Percentiles rank a stretch among this genome's conserved stretches.
Evolutionary conservation across 1,140 invertebrate species (phyloP).

Genomic region (Leptinotarsa lineolata): DNA sequence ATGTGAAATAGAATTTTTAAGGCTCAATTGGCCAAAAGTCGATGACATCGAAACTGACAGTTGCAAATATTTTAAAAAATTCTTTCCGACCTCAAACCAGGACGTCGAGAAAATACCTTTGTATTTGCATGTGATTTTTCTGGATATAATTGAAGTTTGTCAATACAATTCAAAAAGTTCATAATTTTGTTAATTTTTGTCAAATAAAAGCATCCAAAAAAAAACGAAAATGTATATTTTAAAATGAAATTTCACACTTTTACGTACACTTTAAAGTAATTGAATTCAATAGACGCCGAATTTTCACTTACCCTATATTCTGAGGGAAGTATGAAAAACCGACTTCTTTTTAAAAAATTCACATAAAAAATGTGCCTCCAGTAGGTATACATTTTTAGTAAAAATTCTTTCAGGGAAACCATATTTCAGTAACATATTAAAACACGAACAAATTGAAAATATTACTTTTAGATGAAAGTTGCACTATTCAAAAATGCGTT

Average conservation of each 20-base stretch:
- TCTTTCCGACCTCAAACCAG: background rate
- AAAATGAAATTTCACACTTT: background rate
- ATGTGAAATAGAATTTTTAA: too few relatives aligned
- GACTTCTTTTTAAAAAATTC: background rate
- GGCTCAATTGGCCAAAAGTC: background rate
- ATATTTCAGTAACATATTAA: background rate
- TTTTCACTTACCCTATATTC: background rate
- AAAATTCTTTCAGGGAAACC: background rate
- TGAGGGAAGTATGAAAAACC: background rate
- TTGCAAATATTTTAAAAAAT: background rate
- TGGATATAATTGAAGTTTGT: background rate
- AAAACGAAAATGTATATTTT: background rate
- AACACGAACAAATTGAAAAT: background rate
- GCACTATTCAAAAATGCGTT: too few relatives aligned
- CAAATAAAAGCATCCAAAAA: background rate
- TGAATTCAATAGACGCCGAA: background rate
- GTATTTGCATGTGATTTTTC: background rate
- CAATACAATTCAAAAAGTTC: background rate
- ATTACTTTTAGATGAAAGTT: too few relatives aligned
- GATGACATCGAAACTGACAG: background rate
- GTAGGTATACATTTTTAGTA: background rate
- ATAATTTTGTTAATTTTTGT: constrained; percentile 9
- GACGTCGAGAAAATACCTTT: background rate
- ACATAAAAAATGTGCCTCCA: background rate
- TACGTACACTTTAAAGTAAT: background rate